Conservation (phyloP, 2,113 vertebrate species). For the Halcyon senegalensis region DNA sequence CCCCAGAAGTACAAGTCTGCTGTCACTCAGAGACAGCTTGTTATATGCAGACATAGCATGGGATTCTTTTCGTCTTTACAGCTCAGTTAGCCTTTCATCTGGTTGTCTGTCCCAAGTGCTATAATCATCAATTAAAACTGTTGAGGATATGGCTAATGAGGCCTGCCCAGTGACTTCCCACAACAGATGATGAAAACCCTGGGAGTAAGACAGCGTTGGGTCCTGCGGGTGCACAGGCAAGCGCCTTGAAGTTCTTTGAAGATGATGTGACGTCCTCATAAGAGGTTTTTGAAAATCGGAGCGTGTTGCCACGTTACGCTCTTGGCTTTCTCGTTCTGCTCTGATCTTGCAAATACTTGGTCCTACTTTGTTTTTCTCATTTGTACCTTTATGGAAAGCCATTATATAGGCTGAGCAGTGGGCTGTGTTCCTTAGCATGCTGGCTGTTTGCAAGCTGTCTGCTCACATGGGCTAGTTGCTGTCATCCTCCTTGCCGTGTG, state of each 20-base stretch:
- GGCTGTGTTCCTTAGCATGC: background rate
- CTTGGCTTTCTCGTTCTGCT: background rate
- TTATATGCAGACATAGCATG: background rate
- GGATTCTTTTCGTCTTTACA: background rate
- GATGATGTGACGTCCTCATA: background rate
- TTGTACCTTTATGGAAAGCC: background rate
- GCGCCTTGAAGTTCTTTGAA: background rate
- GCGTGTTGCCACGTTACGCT: background rate
- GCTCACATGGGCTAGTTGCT: background rate
- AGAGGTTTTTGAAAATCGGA: background rate
- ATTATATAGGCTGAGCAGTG: background rate
- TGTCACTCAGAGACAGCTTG: constrained; percentile 33
- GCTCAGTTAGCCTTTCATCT: background rate
- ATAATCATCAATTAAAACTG: background rate
- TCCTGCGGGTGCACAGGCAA: accelerated
- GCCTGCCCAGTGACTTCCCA: background rate
- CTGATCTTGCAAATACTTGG: background rate
- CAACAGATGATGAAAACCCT: background rate
- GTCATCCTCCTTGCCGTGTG: background rate
- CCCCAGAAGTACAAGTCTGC: constrained; percentile 10
- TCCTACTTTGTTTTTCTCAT: background rate
- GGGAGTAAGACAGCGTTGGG: accelerated
- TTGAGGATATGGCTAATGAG: background rate
- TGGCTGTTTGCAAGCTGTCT: background rate
- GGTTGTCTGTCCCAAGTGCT: background rate